Evolutionary conservation across 2,888 invertebrate species (phyloP), one percentile per base, ranked within the genome.

Genomic region (Theodoxus fluviatilis): DNA sequence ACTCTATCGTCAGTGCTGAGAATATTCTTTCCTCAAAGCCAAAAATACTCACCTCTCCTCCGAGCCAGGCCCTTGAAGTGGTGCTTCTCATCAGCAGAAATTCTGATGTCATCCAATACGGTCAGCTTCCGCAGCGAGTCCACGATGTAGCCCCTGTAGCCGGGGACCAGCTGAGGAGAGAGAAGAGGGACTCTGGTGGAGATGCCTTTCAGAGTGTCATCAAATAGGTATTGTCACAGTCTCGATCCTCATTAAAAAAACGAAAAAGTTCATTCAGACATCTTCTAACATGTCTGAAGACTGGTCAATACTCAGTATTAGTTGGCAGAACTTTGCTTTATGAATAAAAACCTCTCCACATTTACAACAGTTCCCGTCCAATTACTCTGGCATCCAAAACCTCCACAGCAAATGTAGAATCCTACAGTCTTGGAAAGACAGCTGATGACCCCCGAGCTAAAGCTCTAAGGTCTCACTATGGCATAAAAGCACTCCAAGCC

Each of bases 81-180:
- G 71, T 85, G 84, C 61, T 80, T 79, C 71, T 87, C 87, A 75
- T 87, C 86, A 15, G 85, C 85, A 22, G 84, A 83, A 68, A 86
- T 84, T 73, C 80, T 79, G 52, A 84, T 79, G 69, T 87, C 86
- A 80, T 87, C 87, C 52, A 87, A 70, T 59, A 83, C 75, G 57
- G 73, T 79, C 47, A 87, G 77, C 52, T 81, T 79, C 37, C 79
- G 74, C 65, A 87, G 69, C 68, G 80, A 79, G 78, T 86, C 86
- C 33, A 87, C 81, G n/a, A 81, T 80, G 76, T 83, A 87, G 18
- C 86, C 85, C 71, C 86, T 77, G 78, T 87, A 87, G 59, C 84
- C 85, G 66, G 86, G 82, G 9, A 83, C 81, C 64, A 87, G 71
- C 86, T 86, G 75, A 38, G n/a, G n/a, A n/a, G n/a, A n/a, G n/a